Conservation (phyloP, 2,888 invertebrate species). For the Andrena bicolor region DNA sequence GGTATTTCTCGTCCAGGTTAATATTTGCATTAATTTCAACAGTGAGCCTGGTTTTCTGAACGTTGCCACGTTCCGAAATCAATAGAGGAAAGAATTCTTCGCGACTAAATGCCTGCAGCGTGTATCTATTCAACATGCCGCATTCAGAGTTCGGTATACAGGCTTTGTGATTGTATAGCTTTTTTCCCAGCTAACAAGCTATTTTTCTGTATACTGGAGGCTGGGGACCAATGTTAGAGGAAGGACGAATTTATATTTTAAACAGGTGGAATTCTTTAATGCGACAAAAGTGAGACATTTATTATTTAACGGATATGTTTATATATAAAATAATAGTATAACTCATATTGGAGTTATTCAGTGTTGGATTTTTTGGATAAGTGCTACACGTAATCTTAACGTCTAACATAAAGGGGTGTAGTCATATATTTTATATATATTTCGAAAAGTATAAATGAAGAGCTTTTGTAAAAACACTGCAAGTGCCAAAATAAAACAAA, state of each 20-base stretch:
- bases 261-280: background rate
- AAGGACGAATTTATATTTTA: background rate
- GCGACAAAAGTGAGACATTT: background rate
- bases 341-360: too few relatives aligned
- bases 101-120: constrained; percentile 39
- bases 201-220: background rate
- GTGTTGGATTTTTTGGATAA: too few relatives aligned
- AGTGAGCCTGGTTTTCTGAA: constrained; percentile 51
- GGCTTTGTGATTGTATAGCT: too few relatives aligned
- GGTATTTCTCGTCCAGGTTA: constrained; percentile 33
- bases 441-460: too few relatives aligned
- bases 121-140: background rate
- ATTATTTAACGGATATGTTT: too few relatives aligned
- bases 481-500: too few relatives aligned
- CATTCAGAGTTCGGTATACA: background rate
- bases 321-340: too few relatives aligned
- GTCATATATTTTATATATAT: too few relatives aligned
- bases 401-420: too few relatives aligned
- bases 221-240: too few relatives aligned
- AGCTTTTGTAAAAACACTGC: too few relatives aligned
- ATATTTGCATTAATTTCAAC: constrained; percentile 50
- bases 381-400: too few relatives aligned
- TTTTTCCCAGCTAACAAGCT: background rate
- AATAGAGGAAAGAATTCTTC: constrained; percentile 54
- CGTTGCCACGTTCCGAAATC: constrained; percentile 75